Base-by-base conservation (phyloP, 2,113 vertebrate species). In the Neodon shergylaensis region DNA sequence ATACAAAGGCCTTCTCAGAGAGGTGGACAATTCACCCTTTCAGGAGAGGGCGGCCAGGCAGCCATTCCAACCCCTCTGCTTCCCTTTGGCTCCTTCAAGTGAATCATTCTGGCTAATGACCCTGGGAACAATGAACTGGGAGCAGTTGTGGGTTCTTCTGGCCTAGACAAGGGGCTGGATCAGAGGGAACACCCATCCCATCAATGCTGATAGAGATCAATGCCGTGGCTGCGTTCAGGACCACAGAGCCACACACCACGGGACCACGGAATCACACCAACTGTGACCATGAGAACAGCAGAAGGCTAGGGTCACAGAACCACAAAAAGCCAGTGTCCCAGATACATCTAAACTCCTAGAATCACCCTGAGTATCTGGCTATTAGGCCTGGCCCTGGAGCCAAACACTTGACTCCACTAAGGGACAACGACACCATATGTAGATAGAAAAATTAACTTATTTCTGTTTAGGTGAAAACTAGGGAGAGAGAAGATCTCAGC, bases 21-120 rank as follows among this genome's bases (percentile, higher is more conserved):
- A 70, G 39, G 63, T 79, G 54, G 90, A 96, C 97, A 97, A 96
- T 94, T 19, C 68, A 91, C 52, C 86, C 94, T 96, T 97, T 97
- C 96, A 97, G 65, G 70, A 1, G 3, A 33, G 73, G 88, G 68
- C 31, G 39, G 66, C 94, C 26, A 0, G 2, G 12, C 94, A 73
- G 83, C 1, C 7, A 47, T 3, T 90, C 86, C 94, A 3, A 3
- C 14, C 47, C 91, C 82, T 54, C 11, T 39, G 70, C n/a, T 90
- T 94, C 97, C 85, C 81, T 70, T 88, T 88, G 44, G 87, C 91
- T 97, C 95, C 94, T 88, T 54, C 5, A 83, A 95, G 90, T 88
- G 95, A 97, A 95, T 98, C 96, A 95, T 33, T 92, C 33, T 6
- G 91, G 94, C 97, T 94, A 96, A 96, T 58, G 3, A 0, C 76